Evolutionary conservation across 37 sponge, comb jelly and placozoan species (phyloP).

Genomic region (Agelas oroides): DNA sequence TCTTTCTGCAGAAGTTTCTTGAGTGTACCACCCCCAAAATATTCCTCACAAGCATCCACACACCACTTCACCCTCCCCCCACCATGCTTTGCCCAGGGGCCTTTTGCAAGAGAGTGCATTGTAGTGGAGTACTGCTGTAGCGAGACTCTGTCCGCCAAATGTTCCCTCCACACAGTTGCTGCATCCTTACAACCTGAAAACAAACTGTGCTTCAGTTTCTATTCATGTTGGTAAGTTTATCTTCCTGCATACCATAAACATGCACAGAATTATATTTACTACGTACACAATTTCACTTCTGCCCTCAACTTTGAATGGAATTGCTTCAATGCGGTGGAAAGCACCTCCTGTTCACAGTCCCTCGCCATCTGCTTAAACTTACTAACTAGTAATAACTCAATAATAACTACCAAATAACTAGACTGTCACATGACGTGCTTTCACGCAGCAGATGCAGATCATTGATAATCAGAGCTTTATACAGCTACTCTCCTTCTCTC

Average conservation of each 20-base stretch:
- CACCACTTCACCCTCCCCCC: conserved; percentile 73
- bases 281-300: conserved; percentile 22
- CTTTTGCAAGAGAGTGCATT: conserved; percentile 69
- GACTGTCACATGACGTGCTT: too few species aligned
- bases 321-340: conserved; percentile 29
- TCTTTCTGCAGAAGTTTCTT: conserved; percentile 62
- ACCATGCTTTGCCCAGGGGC: conserved; percentile 51
- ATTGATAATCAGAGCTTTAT: too few species aligned
- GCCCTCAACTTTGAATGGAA: conserved; percentile 41
- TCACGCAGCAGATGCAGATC: too few species aligned
- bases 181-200: conserved; percentile 14
- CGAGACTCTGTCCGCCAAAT: conserved; percentile 23
- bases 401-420: too few species aligned
- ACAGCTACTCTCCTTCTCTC: background rate
- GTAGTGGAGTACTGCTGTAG: conserved; percentile 60
- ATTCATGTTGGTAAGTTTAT: background rate
- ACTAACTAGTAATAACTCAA: too few species aligned
- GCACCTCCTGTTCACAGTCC: conserved; percentile 3
- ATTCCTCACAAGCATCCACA: conserved; percentile 54
- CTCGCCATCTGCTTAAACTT: too few species aligned
- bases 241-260: too few species aligned
- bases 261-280: background rate
- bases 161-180: conserved; percentile 59
- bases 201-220: too few species aligned
- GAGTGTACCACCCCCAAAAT: conserved; percentile 51